Percentiles rank a stretch among this genome's conserved stretches.
phyloP scores from a whole-genome alignment of 2,797 vertebrate genomes.

The Eulemur mongoz region DNA sequence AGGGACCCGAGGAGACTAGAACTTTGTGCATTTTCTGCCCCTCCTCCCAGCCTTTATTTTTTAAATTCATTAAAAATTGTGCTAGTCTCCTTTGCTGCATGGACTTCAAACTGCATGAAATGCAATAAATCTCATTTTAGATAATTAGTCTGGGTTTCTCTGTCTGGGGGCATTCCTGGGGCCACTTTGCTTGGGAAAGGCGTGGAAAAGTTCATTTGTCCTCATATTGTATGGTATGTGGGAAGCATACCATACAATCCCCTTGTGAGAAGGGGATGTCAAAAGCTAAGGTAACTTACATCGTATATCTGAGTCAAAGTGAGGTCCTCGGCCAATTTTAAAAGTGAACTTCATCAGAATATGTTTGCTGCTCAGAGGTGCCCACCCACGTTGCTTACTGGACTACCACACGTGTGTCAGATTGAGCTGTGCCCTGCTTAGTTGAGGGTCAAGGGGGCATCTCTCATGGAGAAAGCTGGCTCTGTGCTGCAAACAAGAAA shows the following conservation, averaged over 20 bases:
- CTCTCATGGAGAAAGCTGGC: not conserved
- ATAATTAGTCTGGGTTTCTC: slow-evolving; percentile 73
- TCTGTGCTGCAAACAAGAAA: not conserved
- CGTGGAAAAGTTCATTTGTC: not conserved
- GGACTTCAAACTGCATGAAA: slow-evolving; percentile 93
- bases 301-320: not conserved
- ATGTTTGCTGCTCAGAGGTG: not conserved
- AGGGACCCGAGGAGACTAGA: slow-evolving; percentile 59
- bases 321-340: not conserved
- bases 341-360: not conserved
- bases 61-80: slow-evolving; percentile 81
- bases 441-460: not conserved
- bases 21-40: not conserved
- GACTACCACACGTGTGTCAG: not conserved
- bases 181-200: not conserved
- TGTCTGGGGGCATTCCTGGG: slow-evolving; percentile 42
- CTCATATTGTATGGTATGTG: not conserved
- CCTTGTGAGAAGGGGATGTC: not conserved
- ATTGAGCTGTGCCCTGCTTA: not conserved
- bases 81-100: slow-evolving; percentile 89
- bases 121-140: slow-evolving; percentile 93
- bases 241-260: not conserved
- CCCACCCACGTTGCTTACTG: not conserved
- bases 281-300: not conserved
- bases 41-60: slow-evolving; percentile 50